Evolutionary conservation across 2,888 invertebrate species (phyloP).

Genomic region (Patella pellucida): DNA sequence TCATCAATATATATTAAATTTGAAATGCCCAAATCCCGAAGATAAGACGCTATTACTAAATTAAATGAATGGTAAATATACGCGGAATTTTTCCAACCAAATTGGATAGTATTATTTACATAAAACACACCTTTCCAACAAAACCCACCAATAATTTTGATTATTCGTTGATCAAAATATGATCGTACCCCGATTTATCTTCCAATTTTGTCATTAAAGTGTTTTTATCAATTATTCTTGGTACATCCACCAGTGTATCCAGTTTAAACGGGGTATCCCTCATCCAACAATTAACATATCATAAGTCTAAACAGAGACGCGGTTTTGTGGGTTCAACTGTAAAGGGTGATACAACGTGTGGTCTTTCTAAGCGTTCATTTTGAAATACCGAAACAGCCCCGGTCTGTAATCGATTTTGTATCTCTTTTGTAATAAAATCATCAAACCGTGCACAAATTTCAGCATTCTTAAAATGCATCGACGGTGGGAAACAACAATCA

Average conservation of each 20-base stretch:
- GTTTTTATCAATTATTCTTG: slow-evolving; percentile 21
- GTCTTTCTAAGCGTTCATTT: slow-evolving; percentile 24
- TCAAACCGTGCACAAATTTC: background rate
- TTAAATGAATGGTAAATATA: background rate
- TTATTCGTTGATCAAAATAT: slow-evolving; percentile 12
- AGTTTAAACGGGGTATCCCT: slow-evolving; percentile 25
- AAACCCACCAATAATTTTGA: slow-evolving; percentile 29
- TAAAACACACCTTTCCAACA: slow-evolving; percentile 27
- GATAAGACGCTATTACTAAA: background rate
- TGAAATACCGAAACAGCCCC: slow-evolving; percentile 25
- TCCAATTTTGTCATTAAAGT: slow-evolving; percentile 21
- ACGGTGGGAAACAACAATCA: slow-evolving; percentile 20
- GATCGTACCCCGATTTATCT: slow-evolving; percentile 35
- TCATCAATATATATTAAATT: slow-evolving; percentile 27
- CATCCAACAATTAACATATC: slow-evolving; percentile 31
- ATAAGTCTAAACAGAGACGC: slow-evolving; percentile 31
- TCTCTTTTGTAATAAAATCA: slow-evolving; percentile 20
- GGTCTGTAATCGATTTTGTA: slow-evolving; percentile 22
- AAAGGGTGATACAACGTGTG: slow-evolving; percentile 23
- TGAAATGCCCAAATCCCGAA: background rate
- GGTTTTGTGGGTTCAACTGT: slow-evolving; percentile 34
- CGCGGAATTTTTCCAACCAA: slow-evolving; percentile 29
- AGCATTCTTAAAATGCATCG: slow-evolving; percentile 20
- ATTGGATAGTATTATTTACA: slow-evolving; percentile 27
- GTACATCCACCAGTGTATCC: slow-evolving; percentile 30